Base-by-base conservation (phyloP, 1,140 invertebrate species). In the Calliphora vicina region DNA sequence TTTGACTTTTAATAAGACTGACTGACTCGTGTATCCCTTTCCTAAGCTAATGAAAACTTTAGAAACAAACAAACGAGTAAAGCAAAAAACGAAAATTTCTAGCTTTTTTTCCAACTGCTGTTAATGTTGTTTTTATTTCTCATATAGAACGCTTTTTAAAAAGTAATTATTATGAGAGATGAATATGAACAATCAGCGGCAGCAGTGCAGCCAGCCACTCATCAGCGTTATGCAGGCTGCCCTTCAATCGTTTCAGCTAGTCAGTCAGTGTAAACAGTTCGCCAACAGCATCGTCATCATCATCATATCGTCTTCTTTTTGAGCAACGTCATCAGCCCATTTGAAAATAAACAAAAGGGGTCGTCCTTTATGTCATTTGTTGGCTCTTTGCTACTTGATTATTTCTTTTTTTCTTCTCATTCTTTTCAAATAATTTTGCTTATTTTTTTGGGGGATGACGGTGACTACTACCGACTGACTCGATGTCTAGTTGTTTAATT, bases 281-380 rank as follows among this genome's bases (percentile, higher is more conserved):
- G 61, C 61, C 61, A 67, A 23, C 61, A 67, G 61, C 61, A 67
- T 57, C 50, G n/a, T 57, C 50, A 76, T n/a, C 73, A n/a, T 35
- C 72, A 74, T 74, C 25, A 26, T 12, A 73, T 73, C 71, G 15
- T 15, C 71, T 25, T 73, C 72, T 13, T 27, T 12, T 3, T 27
- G 1, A 12, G 5, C 72, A 73, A 5, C 25, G 27, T 35, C 73
- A 76, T 78, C 74, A 78, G n/a, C 74, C 74, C 74, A 78, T 78
- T 78, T 78, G 35, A 45, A 23, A 78, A 25, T 67, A 67, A 67
- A 45, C 35, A 78, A 78, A 78, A 78, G 35, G 74, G 74, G 74
- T 78, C 35, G 74, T 78, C 74, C 35, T 78, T 78, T 78, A 26
- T 78, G 74, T 78, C 35, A 78, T 78, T 78, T 78, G 35, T 78